Conservation (phyloP, 2,888 invertebrate species). For the Pharmacophagus antenor region DNA sequence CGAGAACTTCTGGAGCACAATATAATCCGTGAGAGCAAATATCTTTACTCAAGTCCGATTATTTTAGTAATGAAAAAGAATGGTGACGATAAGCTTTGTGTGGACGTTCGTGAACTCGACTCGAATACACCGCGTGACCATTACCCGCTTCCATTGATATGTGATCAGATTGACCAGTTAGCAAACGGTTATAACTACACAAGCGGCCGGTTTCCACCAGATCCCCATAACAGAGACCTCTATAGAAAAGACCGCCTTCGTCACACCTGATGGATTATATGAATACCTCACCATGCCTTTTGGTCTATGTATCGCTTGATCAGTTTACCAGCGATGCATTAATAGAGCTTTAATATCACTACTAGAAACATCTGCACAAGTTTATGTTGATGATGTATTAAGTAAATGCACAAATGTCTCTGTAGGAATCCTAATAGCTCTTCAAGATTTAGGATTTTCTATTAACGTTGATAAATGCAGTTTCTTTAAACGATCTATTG, state of each 20-base stretch:
- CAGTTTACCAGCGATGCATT: constrained; percentile 24
- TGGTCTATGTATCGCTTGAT: constrained; percentile 21
- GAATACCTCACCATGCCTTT: constrained; percentile 15
- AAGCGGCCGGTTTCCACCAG: neutral
- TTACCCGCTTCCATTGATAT: constrained; percentile 5
- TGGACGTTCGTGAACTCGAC: constrained; percentile 5
- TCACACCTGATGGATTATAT: constrained; percentile 11
- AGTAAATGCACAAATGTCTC: no score
- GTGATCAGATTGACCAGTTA: constrained; percentile 3
- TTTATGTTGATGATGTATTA: no score
- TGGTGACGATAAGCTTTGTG: neutral
- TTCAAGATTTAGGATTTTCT: constrained; percentile 39
- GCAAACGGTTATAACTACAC: neutral
- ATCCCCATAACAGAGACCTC: neutral
- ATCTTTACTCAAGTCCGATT: constrained; percentile 35
- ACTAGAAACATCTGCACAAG: neutral
- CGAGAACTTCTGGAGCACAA: neutral
- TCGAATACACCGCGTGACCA: neutral
- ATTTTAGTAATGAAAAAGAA: neutral
- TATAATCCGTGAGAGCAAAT: constrained; percentile 26
- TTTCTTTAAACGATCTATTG: constrained; percentile 38
- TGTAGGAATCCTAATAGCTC: constrained; percentile 22
- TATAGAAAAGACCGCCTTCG: constrained; percentile 10
- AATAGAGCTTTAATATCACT: constrained; percentile 20
- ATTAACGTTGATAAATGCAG: constrained; percentile 37